Conservation (phyloP, 2,113 vertebrate genomes). For the Trochalopteron elliotii region DNA sequence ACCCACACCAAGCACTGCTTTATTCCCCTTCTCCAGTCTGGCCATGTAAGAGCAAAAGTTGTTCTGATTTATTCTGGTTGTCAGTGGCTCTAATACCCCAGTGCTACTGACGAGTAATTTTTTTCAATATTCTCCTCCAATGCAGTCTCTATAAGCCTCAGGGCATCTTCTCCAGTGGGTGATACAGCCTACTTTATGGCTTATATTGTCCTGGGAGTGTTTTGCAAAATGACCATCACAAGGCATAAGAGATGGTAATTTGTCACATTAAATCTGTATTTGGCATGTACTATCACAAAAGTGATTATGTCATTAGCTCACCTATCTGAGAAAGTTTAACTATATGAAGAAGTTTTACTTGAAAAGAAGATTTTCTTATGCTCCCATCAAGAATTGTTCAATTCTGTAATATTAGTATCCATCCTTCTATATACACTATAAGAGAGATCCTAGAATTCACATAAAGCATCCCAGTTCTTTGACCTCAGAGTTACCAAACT, state of each 20-base stretch:
- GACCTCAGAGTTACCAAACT: background rate
- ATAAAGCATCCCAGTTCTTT: background rate
- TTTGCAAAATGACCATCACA: background rate
- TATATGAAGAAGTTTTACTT: background rate
- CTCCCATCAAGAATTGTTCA: background rate
- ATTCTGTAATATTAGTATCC: background rate
- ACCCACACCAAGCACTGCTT: background rate
- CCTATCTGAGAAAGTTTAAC: background rate
- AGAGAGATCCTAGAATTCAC: background rate
- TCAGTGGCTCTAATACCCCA: background rate
- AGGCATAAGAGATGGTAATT: background rate
- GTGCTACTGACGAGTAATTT: background rate
- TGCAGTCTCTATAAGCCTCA: background rate
- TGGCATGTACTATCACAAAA: background rate
- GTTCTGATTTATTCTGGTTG: background rate
- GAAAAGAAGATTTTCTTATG: background rate
- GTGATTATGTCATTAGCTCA: background rate
- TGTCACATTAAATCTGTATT: background rate
- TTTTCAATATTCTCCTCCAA: background rate
- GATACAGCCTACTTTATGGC: background rate
- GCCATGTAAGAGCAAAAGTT: background rate
- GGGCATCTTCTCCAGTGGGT: background rate
- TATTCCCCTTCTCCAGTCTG: background rate
- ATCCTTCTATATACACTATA: background rate
- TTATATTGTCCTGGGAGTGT: background rate